Evolutionary conservation across 2,797 vertebrate genomes (phyloP).

Genomic region (Lacerta viridis): DNA sequence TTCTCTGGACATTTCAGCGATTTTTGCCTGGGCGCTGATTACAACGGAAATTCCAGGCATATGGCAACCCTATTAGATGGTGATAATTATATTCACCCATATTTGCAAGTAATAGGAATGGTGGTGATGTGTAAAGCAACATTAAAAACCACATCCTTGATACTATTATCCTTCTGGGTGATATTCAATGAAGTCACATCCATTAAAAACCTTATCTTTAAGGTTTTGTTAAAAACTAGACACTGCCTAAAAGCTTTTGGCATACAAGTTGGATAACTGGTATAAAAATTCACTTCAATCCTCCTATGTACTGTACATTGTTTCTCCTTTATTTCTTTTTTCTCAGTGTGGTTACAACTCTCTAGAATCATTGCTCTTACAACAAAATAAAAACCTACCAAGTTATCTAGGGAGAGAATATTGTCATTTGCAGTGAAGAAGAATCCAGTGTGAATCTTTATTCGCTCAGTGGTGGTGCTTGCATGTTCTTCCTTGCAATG

Average conservation of each 20-base stretch:
- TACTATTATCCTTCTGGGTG: too few relatives aligned
- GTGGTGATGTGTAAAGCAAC: not conserved
- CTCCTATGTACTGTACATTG: not conserved
- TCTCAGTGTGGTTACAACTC: not conserved
- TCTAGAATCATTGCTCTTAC: not conserved
- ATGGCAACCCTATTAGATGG: too few relatives aligned
- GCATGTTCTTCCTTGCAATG: not conserved
- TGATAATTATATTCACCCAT: not conserved
- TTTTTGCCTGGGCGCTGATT: too few relatives aligned
- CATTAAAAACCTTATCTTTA: conserved; percentile 19
- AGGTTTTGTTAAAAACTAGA: not conserved
- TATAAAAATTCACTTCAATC: not conserved
- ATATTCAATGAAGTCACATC: too few relatives aligned
- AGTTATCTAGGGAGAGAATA: not conserved
- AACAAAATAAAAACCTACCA: not conserved
- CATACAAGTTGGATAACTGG: not conserved
- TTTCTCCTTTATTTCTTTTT: not conserved
- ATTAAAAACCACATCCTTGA: too few relatives aligned
- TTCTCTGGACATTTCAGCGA: too few relatives aligned
- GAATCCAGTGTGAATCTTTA: not conserved
- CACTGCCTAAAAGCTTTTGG: fast-evolving
- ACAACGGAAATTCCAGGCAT: too few relatives aligned
- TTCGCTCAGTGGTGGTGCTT: not conserved
- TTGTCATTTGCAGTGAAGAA: not conserved
- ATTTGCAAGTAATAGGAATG: not conserved